These are phyloP conservation scores for Julus scanicus DNA, from an alignment of 2,888 invertebrate species.

Conservation along the genomic window DNA sequence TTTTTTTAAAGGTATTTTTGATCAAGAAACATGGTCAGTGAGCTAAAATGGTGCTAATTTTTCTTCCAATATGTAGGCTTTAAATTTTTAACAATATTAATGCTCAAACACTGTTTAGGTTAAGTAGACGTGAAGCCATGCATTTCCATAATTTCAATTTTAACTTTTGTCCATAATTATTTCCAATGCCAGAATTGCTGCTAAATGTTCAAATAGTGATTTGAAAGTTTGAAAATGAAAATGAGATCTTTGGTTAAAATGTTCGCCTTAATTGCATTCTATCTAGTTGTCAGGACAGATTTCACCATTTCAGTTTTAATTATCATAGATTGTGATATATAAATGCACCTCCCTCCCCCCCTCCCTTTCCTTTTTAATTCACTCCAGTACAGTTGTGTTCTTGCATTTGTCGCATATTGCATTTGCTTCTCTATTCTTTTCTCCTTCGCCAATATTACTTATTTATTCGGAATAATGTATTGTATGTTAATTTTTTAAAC, in stretches of 20 bases:
- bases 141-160: too few relatives aligned
- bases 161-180: not conserved
- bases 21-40: not conserved
- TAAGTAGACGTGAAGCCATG: not conserved
- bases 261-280: constrained; percentile 10
- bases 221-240: not conserved
- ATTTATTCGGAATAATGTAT: constrained; percentile 50
- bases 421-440: constrained; percentile 40
- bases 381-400: not conserved
- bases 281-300: not conserved
- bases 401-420: constrained; percentile 39
- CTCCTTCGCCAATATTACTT: constrained; percentile 41
- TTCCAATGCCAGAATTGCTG: not conserved
- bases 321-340: constrained; percentile 36
- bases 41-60: too few relatives aligned
- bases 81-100: too few relatives aligned
- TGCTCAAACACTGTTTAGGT: too few relatives aligned
- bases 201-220: too few relatives aligned
- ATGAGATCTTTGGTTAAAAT: not conserved
- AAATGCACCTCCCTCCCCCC: not conserved
- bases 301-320: constrained; percentile 24
- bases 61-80: too few relatives aligned
- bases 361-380: not conserved
- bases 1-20: not conserved
- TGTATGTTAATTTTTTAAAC: constrained; percentile 49